Percentiles rank a stretch among this genome's conserved stretches.
Evolutionary conservation across 2,888 invertebrate species (phyloP).

Genomic region (Cacoxenus indagator): DNA sequence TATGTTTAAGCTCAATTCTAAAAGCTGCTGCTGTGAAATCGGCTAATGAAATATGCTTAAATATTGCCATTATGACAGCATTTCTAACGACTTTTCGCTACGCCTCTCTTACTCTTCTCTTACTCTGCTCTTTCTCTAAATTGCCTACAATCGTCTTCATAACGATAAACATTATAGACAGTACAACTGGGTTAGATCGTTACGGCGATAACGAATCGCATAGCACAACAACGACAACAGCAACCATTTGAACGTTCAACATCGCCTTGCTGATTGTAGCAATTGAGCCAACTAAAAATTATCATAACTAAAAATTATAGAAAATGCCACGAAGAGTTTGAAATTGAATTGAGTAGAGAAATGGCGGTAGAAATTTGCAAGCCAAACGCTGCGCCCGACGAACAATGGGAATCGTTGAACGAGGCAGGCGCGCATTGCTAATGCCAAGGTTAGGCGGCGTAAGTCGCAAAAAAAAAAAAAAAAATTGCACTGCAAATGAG

Average conservation of each 20-base stretch:
- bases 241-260: neutral
- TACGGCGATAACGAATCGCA: constrained; percentile 21
- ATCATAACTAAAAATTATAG: constrained; percentile 62
- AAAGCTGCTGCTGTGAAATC: neutral
- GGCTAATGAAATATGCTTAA: neutral
- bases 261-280: constrained; percentile 14
- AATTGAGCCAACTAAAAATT: constrained; percentile 53
- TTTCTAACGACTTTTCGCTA: neutral
- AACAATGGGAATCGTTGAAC: constrained; percentile 39
- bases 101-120: neutral
- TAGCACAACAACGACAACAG: neutral
- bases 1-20: neutral
- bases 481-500: constrained; percentile 45
- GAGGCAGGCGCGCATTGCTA: constrained; percentile 45
- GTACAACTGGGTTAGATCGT: constrained; percentile 45
- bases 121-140: neutral
- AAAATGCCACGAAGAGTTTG: constrained; percentile 31
- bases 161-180: constrained; percentile 8
- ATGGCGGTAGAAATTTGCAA: constrained; percentile 57
- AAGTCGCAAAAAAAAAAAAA: neutral
- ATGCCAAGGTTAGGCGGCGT: constrained; percentile 52
- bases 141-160: neutral
- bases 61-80: neutral
- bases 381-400: constrained; percentile 47
- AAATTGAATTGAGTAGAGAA: constrained; percentile 51